Evolutionary conservation across 2,113 vertebrate genomes (phyloP), one percentile per base, ranked within the genome.

Genomic region (Epinephelus moara): DNA sequence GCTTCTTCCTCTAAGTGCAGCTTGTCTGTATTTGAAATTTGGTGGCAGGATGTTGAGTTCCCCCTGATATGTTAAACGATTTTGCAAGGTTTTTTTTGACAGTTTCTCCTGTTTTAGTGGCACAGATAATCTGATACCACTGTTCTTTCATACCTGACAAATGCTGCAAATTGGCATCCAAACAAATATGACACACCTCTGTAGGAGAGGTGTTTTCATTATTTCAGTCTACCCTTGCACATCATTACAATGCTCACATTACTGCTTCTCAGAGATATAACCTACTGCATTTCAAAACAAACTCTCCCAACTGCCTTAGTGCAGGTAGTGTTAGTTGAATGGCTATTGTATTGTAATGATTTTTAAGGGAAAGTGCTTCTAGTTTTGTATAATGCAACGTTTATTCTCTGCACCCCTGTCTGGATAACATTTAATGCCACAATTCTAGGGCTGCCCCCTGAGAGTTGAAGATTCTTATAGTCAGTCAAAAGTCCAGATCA

Each of bases 21-120:
- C 27, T 61, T 85, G 60, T 75, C 73, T 85, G 60, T 33, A 45
- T 53, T 69, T 84, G 33, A 33, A 61, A 77, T 78, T 23, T 68
- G 57, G 14, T 27, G 23, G 37, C 6, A 1, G 64, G 70, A 15
- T 18, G 19, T 19, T n/a, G 40, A 72, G 67, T 59, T 77, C 13
- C 27, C 37, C 11, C 62, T 60, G 42, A 71, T 72, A 61, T 13
- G 60, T 53, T 40, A 55, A 70, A 60, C 13, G 21, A 12, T 66
- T 81, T 69, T 62, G 27, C 19, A 69, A 70, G 50, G 1, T 0
- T 10, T 33, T 59, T 69, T 71, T 59, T 62, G 21, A 82, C 68
- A 81, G 49, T 45, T 73, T 73, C 4, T 59, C 15, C 15, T 27
- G 18, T 19, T 72, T 53, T 60, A 40, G 8, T 55, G 56, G 57